phyloP scores from a whole-genome alignment of 2,797 vertebrate genomes.

The Pipistrellus pygmaeus region DNA sequence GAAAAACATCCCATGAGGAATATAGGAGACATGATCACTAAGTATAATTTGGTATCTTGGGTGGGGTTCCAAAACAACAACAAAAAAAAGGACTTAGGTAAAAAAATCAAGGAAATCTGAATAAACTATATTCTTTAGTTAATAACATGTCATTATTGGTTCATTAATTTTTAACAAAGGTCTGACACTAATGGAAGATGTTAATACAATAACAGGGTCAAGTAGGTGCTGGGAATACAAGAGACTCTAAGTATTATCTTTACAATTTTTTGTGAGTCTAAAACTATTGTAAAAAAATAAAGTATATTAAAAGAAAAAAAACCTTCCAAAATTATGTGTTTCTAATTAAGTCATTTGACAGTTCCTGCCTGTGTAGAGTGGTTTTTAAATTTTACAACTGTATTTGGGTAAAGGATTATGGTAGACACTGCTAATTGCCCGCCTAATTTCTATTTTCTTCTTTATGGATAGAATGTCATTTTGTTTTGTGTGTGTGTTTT shows the following conservation, averaged over 20 bases:
- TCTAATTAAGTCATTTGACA: background rate
- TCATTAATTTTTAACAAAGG: slow-evolving; percentile 16
- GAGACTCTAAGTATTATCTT: background rate
- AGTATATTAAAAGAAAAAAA: background rate
- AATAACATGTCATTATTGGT: background rate
- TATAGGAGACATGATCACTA: background rate
- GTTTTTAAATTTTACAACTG: slow-evolving; percentile 30
- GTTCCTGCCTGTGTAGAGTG: background rate
- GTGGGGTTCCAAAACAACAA: background rate
- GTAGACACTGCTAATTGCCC: background rate
- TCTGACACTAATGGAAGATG: background rate
- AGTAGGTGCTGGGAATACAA: background rate
- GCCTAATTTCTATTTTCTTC: slow-evolving; percentile 1
- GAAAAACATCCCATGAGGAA: background rate
- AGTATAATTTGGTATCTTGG: background rate
- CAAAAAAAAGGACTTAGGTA: background rate
- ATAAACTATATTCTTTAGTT: background rate
- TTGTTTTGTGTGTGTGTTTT: background rate
- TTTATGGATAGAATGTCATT: background rate
- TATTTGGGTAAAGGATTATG: slow-evolving; percentile 46
- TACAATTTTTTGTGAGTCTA: background rate
- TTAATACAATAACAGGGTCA: slow-evolving; percentile 26
- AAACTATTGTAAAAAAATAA: slow-evolving; percentile 29
- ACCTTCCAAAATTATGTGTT: slow-evolving; percentile 3
- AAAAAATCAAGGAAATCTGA: slow-evolving; percentile 1